Conservation (phyloP, 23 tunicate species). For the Trididemnum miniatum region DNA sequence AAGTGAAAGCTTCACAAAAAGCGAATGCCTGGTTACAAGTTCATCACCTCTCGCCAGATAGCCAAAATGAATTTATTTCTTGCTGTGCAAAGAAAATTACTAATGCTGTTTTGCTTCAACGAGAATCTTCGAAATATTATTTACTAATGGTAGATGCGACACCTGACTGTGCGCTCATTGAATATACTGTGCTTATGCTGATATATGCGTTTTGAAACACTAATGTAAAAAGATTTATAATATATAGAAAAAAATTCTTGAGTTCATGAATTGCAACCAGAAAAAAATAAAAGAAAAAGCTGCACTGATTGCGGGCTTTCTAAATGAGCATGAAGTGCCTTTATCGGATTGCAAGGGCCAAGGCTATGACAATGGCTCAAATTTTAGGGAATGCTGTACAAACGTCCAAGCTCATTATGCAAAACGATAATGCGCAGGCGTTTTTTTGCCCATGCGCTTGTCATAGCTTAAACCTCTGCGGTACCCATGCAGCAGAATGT, state of each 20-base stretch:
- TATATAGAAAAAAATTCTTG: not conserved
- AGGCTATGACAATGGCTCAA: not conserved
- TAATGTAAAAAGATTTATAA: not conserved
- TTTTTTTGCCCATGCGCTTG: conserved; percentile 8
- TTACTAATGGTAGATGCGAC: not conserved
- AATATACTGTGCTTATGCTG: not conserved
- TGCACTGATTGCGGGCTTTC: not conserved
- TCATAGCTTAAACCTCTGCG: not conserved
- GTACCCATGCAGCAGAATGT: not conserved
- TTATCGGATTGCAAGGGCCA: not conserved
- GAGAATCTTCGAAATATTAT: not conserved
- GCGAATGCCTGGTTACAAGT: not conserved
- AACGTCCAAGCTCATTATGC: not conserved
- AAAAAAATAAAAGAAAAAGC: not conserved
- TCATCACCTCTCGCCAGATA: not conserved
- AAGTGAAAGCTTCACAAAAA: not conserved
- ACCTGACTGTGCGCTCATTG: not conserved
- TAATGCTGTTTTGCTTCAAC: not conserved
- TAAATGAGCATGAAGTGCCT: not conserved
- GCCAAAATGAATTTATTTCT: not conserved
- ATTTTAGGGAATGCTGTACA: not conserved
- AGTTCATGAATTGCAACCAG: conserved; percentile 2
- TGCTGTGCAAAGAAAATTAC: not conserved
- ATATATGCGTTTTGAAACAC: not conserved
- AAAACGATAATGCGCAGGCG: not conserved